phyloP scores from a whole-genome alignment of 2,797 vertebrate species.

The Lepus oiostolus region DNA sequence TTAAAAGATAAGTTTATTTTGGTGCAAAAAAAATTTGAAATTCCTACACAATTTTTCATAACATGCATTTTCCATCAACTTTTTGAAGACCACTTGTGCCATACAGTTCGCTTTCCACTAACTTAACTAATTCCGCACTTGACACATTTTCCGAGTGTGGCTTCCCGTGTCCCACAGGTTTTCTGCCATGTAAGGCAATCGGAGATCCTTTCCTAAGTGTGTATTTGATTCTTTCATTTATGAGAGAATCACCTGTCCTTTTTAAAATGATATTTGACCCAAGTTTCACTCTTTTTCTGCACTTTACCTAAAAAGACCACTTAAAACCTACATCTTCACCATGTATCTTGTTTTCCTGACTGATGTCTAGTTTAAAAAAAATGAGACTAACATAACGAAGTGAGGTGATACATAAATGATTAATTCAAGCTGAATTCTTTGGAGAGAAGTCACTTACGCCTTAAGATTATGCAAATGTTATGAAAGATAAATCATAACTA shows the following conservation, averaged over 20 bases:
- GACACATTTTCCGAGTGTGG: not conserved
- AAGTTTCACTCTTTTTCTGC: not conserved
- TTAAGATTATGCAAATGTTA: conserved; percentile 35
- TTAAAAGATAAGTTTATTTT: too few species aligned
- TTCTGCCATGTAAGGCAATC: not conserved
- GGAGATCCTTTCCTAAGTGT: not conserved
- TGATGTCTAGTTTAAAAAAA: not conserved
- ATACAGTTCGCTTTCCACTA: not conserved
- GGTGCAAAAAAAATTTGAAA: too few species aligned
- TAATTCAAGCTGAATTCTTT: conserved; percentile 43
- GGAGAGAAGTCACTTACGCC: conserved; percentile 29
- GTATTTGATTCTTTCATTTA: not conserved
- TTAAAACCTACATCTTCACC: conserved; percentile 35
- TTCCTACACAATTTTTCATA: too few species aligned
- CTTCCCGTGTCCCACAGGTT: not conserved
- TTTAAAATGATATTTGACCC: conserved; percentile 30
- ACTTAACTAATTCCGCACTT: not conserved
- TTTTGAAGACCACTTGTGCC: not conserved
- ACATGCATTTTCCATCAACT: too few species aligned
- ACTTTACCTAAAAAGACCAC: conserved; percentile 1
- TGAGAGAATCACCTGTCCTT: conserved; percentile 17
- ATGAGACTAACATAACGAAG: not conserved
- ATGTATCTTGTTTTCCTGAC: not conserved
- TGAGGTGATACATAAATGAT: conserved; percentile 42
- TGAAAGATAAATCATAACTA: conserved; percentile 56